Evolutionary conservation across 2,888 invertebrate genomes (phyloP).

Genomic region (Amorpha juglandis): DNA sequence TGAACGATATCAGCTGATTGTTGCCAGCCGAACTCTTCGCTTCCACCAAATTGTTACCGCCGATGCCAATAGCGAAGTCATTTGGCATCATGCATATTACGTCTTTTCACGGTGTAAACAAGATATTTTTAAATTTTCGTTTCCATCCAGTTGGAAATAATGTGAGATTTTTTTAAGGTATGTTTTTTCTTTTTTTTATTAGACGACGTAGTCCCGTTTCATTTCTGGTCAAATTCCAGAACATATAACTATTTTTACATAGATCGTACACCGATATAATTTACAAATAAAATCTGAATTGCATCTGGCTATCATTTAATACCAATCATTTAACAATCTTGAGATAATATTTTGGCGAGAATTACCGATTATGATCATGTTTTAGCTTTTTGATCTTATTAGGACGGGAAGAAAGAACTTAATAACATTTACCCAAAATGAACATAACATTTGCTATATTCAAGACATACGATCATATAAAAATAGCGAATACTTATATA

Average conservation of each 20-base stretch:
- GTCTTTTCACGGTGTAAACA: conserved; percentile 55
- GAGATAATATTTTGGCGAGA: background rate
- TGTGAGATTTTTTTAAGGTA: conserved; percentile 30
- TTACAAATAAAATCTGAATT: background rate
- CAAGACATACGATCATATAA: too few relatives aligned
- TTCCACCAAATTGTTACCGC: conserved; percentile 34
- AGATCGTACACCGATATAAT: background rate
- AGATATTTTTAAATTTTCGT: conserved; percentile 49
- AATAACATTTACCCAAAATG: too few relatives aligned
- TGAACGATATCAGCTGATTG: conserved; percentile 22
- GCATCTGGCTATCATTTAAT: background rate
- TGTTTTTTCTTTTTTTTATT: conserved; percentile 24
- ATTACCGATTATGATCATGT: conserved; percentile 6
- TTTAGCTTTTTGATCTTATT: background rate
- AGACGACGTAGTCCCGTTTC: background rate
- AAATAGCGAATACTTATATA: too few relatives aligned
- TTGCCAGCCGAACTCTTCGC: conserved; percentile 25
- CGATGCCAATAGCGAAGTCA: conserved; percentile 56
- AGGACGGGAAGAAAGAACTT: background rate
- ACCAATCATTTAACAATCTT: background rate
- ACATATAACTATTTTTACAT: background rate
- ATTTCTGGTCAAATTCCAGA: conserved; percentile 10
- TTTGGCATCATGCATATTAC: conserved; percentile 58
- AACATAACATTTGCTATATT: too few relatives aligned
- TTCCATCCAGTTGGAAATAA: conserved; percentile 13